These are phyloP conservation scores for Corynorhinus townsendii DNA, from an alignment of 2,113 vertebrate species.

Conservation along the genomic window DNA sequence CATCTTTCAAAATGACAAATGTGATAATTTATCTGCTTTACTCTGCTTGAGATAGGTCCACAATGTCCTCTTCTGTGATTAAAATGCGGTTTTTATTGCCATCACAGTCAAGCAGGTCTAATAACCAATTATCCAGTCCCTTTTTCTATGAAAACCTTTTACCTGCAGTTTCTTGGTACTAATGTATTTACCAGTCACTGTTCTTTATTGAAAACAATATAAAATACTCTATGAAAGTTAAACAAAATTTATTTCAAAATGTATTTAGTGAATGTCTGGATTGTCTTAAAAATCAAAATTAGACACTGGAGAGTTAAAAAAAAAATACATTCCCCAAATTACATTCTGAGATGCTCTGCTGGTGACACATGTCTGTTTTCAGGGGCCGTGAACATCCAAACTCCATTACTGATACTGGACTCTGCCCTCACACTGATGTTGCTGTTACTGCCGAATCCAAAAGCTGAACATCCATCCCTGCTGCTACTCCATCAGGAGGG, in stretches of 20 bases:
- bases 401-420: not conserved
- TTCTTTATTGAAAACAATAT: not conserved
- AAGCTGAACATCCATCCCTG: not conserved
- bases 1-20: not conserved
- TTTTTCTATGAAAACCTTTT: not conserved
- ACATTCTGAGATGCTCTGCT: accelerated
- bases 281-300: not conserved
- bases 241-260: not conserved
- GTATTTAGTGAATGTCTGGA: not conserved
- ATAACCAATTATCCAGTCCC: not conserved
- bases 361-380: not conserved
- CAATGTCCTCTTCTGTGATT: not conserved
- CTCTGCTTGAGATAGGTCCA: not conserved
- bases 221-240: not conserved
- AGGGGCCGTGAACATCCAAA: not conserved
- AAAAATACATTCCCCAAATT: not conserved
- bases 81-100: not conserved
- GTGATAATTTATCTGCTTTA: not conserved
- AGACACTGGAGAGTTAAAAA: not conserved
- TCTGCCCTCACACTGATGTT: not conserved
- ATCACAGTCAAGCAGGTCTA: not conserved
- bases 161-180: not conserved
- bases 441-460: not conserved
- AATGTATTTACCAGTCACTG: not conserved
- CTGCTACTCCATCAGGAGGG: not conserved